Evolutionary conservation across 2,797 vertebrate species (phyloP).

Genomic region (Molossus molossus): DNA sequence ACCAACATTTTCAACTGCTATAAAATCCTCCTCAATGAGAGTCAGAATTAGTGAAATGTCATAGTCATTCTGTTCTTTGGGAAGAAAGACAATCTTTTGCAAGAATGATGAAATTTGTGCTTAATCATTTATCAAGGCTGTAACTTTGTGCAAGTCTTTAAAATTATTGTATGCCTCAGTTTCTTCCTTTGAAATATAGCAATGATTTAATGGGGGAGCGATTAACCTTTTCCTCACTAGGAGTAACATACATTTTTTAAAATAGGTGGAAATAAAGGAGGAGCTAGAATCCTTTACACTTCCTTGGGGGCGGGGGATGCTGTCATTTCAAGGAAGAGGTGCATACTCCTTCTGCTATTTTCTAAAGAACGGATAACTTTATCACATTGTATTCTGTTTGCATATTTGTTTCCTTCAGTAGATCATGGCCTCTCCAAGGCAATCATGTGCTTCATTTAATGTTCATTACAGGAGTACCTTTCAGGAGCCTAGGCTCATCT

Average conservation of each 20-base stretch:
- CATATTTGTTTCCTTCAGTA: neutral
- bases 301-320: neutral
- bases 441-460: neutral
- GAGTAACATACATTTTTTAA: neutral
- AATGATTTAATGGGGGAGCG: neutral
- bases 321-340: neutral
- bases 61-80: neutral
- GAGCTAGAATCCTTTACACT: neutral
- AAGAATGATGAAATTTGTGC: neutral
- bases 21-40: neutral
- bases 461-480: neutral
- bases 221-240: neutral
- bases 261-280: conserved; percentile 20
- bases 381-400: neutral
- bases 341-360: neutral
- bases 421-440: neutral
- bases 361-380: neutral
- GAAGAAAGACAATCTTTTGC: neutral
- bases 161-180: neutral
- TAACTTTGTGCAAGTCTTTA: neutral
- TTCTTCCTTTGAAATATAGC: neutral
- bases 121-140: neutral
- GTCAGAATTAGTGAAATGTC: neutral
- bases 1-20: conserved; percentile 16
- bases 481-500: neutral